Conservation (phyloP, 2,113 vertebrate genomes). For the Antechinus stuartii region DNA sequence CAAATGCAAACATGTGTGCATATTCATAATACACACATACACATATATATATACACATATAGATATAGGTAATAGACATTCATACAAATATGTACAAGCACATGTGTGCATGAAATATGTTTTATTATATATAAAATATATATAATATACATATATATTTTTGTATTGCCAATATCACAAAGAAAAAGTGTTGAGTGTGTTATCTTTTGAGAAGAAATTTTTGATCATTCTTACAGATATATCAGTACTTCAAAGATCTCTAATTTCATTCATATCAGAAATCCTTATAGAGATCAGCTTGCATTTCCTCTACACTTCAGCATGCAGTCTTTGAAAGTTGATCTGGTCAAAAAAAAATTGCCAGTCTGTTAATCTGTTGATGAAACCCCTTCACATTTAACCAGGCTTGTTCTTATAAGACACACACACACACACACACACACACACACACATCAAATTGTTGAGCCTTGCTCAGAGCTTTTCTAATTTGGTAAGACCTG, state of each 20-base stretch:
- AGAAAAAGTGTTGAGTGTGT: not conserved
- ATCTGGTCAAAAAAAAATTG: not conserved
- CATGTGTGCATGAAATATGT: not conserved
- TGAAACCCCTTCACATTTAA: not conserved
- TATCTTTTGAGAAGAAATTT: not conserved
- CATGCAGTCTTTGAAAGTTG: not conserved
- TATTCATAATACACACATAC: no score
- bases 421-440: no score
- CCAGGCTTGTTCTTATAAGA: not conserved
- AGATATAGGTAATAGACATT: no score
- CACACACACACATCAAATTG: not conserved
- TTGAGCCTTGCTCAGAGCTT: not conserved
- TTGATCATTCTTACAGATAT: not conserved
- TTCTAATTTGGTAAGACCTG: not conserved
- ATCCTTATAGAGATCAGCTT: not conserved
- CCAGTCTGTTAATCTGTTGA: not conserved
- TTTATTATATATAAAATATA: not conserved
- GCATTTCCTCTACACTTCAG: not conserved
- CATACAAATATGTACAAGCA: not conserved
- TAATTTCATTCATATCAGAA: not conserved
- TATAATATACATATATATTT: not conserved
- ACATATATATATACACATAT: no score
- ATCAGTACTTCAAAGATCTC: conserved; percentile 1
- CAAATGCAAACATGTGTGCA: not conserved
- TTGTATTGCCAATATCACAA: not conserved